These are phyloP conservation scores for Aldabrachelys gigantea DNA, from an alignment of 2,113 vertebrate genomes.

Conservation along the genomic window DNA sequence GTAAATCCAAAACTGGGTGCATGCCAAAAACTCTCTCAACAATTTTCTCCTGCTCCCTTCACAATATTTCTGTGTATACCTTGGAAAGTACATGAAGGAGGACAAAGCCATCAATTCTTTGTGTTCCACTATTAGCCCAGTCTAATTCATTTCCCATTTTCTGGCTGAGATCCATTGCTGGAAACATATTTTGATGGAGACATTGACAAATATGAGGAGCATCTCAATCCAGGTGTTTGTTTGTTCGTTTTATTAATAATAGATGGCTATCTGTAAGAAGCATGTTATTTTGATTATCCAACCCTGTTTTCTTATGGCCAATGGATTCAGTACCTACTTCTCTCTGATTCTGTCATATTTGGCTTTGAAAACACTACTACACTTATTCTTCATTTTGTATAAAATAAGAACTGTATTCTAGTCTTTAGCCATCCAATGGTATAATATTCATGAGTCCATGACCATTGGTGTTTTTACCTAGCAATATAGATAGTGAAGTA, in stretches of 20 bases:
- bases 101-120: background rate
- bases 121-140: background rate
- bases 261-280: background rate
- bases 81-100: background rate
- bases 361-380: constrained; percentile 8
- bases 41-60: background rate
- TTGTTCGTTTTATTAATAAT: background rate
- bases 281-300: background rate
- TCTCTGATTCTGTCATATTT: constrained; percentile 36
- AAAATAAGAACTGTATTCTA: background rate
- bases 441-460: background rate
- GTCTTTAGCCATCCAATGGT: background rate
- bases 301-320: constrained; percentile 7
- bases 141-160: background rate
- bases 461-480: background rate
- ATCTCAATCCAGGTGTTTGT: background rate
- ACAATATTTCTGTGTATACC: background rate
- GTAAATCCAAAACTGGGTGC: background rate
- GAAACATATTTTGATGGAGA: background rate
- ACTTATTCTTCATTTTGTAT: constrained; percentile 14
- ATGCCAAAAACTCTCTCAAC: background rate
- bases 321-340: background rate
- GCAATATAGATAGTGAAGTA: background rate
- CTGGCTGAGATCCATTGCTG: background rate
- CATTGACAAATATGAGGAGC: background rate